Base-by-base conservation (phyloP, 2,797 vertebrate species). In the Galagoides demidoff region DNA sequence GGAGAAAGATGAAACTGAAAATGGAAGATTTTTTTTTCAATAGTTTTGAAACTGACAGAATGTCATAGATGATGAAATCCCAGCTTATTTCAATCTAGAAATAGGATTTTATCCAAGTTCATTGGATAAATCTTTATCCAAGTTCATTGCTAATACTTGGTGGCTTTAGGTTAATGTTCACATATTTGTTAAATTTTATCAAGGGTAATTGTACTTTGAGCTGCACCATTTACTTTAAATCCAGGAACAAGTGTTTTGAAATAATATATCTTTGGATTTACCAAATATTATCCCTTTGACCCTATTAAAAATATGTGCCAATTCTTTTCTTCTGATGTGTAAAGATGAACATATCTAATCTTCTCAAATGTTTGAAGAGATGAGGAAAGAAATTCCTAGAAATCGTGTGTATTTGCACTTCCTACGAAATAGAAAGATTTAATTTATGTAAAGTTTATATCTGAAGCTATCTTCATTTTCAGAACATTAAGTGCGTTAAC, bases 1-100 rank as follows among this genome's bases (percentile, higher is more conserved):
- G 61, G 12, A 94, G 5, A 92, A 10, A 74, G 81, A 96, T 66
- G 95, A 96, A 78, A 52, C 23, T 63, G 45, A 92, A 77, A 92
- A 95, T 64, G 63, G 17, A 31, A 94, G 52, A 85, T 25, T 27
- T 77, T 71, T 14, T 81, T 13, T 49, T 88, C 68, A 20, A 31
- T 61, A 93, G 49, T 37, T 74, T 37, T 92, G 29, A 95, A 86
- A 12, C n/a, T 90, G 27, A 85, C 10, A 96, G 43, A 74, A 70
- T 77, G 23, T 95, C 73, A 89, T 2, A 92, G 78, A 88, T 74
- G 73, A 10, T 57, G 34, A 96, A 95, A 97, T 70, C 5, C 31
- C 68, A 88, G 17, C 11, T 79, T 85, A 79, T 29, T 94, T 94
- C 84, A 64, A 43, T 57, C 63, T 95, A 92, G 29, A 92, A 85